These are phyloP conservation scores for Nothoprocta pentlandii DNA, from an alignment of 2,113 vertebrate genomes.

Conservation along the genomic window DNA sequence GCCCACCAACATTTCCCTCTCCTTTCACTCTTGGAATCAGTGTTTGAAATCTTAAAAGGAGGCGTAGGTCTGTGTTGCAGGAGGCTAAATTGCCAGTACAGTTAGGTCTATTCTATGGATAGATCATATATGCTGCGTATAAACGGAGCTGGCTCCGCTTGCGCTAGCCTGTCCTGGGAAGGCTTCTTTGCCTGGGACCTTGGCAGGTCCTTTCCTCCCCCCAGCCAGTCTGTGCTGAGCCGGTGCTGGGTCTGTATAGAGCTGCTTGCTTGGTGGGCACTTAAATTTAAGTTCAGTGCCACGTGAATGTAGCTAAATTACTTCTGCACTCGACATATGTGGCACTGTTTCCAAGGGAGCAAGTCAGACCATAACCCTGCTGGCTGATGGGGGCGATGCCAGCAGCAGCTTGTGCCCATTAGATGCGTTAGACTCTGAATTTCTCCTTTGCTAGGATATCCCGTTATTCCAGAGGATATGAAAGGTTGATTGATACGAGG, in stretches of 20 bases:
- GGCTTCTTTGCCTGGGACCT: neutral
- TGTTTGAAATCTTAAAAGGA: neutral
- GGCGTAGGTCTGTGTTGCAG: neutral
- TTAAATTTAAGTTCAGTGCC: neutral
- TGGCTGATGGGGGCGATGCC: neutral
- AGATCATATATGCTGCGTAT: neutral
- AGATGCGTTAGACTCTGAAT: neutral
- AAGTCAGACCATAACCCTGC: neutral
- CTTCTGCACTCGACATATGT: neutral
- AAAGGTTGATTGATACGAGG: neutral
- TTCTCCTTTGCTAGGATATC: neutral
- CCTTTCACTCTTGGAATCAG: neutral
- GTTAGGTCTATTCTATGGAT: fast-evolving
- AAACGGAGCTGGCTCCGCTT: neutral
- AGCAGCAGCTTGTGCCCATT: neutral
- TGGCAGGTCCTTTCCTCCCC: neutral
- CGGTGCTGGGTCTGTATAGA: neutral
- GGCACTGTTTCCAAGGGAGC: neutral
- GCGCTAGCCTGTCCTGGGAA: neutral
- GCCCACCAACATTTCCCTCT: neutral
- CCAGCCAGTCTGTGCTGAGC: neutral
- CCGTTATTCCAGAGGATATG: neutral
- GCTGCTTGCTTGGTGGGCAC: neutral
- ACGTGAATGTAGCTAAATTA: neutral
- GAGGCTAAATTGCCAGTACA: neutral